These are phyloP conservation scores for Setophaga kirtlandii DNA, from an alignment of 2,113 vertebrate species.

Conservation along the genomic window DNA sequence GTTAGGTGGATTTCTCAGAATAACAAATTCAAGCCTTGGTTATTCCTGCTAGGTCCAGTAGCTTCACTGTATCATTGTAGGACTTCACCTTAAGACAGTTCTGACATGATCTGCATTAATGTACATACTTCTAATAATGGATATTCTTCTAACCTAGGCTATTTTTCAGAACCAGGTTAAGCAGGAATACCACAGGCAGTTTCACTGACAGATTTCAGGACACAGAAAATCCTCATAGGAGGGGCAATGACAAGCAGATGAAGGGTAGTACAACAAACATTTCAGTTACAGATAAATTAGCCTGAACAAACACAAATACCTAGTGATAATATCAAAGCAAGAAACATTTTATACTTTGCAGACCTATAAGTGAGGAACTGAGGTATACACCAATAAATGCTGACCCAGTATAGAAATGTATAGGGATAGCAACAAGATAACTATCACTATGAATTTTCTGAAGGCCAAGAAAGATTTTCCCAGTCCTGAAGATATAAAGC, in stretches of 20 bases:
- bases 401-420: background rate
- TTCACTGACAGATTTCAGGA: background rate
- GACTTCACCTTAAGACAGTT: background rate
- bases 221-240: background rate
- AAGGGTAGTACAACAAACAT: background rate
- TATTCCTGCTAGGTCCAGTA: background rate
- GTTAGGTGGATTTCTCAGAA: background rate
- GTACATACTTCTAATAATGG: background rate
- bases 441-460: background rate
- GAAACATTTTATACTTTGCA: background rate
- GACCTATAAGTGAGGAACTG: background rate
- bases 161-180: background rate
- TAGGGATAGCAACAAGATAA: background rate
- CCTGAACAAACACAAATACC: background rate
- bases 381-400: background rate
- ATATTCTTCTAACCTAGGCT: background rate
- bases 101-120: background rate
- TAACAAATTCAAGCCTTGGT: background rate
- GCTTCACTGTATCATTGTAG: background rate
- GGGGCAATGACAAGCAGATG: background rate
- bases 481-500: background rate
- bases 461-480: background rate
- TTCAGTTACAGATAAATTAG: background rate
- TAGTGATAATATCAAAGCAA: background rate
- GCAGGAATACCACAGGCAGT: background rate